Evolutionary conservation across 2,888 invertebrate species (phyloP), one percentile per base, ranked within the genome.

Genomic region (Yponomeuta cagnagella): DNA sequence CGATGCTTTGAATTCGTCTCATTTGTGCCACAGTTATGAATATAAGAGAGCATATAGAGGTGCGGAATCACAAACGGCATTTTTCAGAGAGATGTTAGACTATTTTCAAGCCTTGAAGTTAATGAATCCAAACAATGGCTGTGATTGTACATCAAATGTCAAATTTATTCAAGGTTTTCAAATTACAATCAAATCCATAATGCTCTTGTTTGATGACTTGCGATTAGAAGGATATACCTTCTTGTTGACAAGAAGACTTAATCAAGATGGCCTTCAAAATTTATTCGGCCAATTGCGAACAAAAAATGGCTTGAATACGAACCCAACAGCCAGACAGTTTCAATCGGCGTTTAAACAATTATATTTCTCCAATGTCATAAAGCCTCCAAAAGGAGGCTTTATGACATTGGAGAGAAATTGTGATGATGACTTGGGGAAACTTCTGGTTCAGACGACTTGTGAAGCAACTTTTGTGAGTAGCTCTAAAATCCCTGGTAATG

Each of bases 1-100:
- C 63, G 75, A 75, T 70, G 43, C 72, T 66, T 70, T 76, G 23
- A 76, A 76, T 52, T 75, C 75, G 52, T 73, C 74, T 9, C 66
- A n/a, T 69, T 33, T 72, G 0, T 31, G 43, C 10, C 48, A 73
- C 37, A 69, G 37, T 30, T 70, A 71, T 43, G 23, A 72, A 73
- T 73, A 70, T 31, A 73, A 66, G 74, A 71, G 67, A 67, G 75
- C 75, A 37, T 37, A 37, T 5, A 37, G 37, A 37, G 37, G 37
- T 37, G 37, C 37, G 37, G 37, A 73, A 69, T 68, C 30, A 6
- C 76, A 76, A 70, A 73, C 70, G 68, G 66, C 30, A 8, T 74
- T 75, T 71, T 72, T 77, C 15, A 72, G 73, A 30, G 66, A 74
- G 64, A 72, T 74, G 72, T 70, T 72, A 23, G 37, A 8, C 63